Evolutionary conservation across 2,113 vertebrate genomes (phyloP), one percentile per base, ranked within the genome.

Genomic region (Prochilodus magdalenae): DNA sequence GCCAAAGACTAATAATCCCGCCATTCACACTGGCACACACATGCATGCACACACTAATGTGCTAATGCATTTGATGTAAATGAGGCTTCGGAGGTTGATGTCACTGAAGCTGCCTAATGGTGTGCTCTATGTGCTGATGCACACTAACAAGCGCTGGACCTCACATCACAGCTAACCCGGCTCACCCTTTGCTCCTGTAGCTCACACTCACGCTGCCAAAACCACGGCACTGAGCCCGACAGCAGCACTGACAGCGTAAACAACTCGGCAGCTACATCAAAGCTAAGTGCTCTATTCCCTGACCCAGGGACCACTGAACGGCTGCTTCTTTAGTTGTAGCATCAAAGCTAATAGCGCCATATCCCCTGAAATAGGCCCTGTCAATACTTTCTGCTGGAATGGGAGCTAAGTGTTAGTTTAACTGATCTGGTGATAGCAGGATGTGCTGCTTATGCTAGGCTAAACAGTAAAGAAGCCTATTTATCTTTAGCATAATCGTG

Each of bases 31-130:
- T 65, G 51, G 63, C 44, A 80, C 30, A 36, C 71, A n/a, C 71
- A 74, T 26, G 59, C 44, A 66, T 60, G 62, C 62, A 67, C 26
- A 62, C 14, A 51, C 29, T 30, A 8, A 74, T 55, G 59, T 24
- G 59, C 75, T 77, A 77, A 83, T 73, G 75, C n/a, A 78, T 40
- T 40, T 40, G 60, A 81, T 53, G 79, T 73, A 81, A 75, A 81
- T 66, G 47, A 75, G 33, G 44, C 60, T 30, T 36, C 27, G n/a
- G 51, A 70, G 57, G 55, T 72, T 30, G n/a, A 24, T 71, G 30
- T 40, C 36, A 60, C 77, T 40, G 36, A 71, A 72, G 62, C 36
- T 40, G 47, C 24, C 24, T 71, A 72, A 84, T 66, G 49, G 73
- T 63, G 75, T 26, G 44, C 13, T 67, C 15, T 76, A 27, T 62